phyloP scores from a whole-genome alignment of 2,888 invertebrate species.

The Limnephilus marmoratus region DNA sequence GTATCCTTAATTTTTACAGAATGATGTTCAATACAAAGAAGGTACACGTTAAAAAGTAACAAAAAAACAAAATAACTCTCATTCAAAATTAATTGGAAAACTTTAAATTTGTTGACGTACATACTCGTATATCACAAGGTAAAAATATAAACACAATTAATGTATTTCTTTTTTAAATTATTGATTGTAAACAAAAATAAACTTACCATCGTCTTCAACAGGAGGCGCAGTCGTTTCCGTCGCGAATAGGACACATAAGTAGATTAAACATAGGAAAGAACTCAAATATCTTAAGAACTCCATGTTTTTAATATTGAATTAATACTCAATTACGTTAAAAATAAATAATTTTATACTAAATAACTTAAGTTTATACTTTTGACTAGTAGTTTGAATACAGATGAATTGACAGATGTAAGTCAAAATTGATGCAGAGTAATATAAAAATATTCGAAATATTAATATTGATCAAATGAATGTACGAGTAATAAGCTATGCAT shows the following conservation, averaged over 20 bases:
- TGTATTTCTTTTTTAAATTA: background rate
- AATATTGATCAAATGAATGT: background rate
- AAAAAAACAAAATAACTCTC: no score
- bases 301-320: background rate
- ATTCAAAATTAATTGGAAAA: background rate
- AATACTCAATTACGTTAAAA: constrained; percentile 10
- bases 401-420: background rate
- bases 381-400: constrained; percentile 23
- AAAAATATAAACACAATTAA: background rate
- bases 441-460: background rate
- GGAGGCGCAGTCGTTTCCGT: background rate
- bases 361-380: constrained; percentile 5
- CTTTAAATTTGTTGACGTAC: background rate
- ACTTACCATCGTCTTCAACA: background rate
- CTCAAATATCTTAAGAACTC: background rate
- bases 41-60: no score
- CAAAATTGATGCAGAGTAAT: background rate
- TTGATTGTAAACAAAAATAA: background rate
- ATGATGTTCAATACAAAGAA: no score
- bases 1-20: no score
- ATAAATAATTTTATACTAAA: constrained; percentile 18
- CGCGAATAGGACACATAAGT: background rate
- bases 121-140: background rate
- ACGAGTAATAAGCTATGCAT: background rate
- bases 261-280: background rate